Evolutionary conservation across 2,113 vertebrate species (phyloP).

Genomic region (Lontra canadensis): DNA sequence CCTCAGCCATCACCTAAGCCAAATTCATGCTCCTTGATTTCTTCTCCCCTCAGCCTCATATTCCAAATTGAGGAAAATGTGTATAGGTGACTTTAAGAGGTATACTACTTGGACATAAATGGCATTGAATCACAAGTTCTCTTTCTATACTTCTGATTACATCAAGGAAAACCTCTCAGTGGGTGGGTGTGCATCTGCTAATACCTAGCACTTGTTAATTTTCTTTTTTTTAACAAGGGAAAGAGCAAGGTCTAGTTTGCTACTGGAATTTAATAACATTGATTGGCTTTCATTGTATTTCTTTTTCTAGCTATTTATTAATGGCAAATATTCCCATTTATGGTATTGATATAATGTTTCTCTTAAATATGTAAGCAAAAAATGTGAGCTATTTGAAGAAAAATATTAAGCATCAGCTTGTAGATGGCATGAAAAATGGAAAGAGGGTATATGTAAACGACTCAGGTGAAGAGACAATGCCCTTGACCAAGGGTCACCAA

Average conservation of each 20-base stretch:
- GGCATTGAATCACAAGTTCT: not conserved
- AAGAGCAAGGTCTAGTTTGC: not conserved
- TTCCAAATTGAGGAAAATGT: not conserved
- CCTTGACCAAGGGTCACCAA: not conserved
- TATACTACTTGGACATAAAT: accelerated
- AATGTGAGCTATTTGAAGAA: not conserved
- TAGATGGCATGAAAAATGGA: not conserved
- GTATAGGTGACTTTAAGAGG: not conserved
- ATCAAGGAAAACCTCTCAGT: not conserved
- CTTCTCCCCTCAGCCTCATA: not conserved
- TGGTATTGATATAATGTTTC: not conserved
- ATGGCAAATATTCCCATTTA: not conserved
- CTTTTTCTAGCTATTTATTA: not conserved
- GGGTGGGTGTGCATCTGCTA: not conserved
- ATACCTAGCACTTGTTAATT: not conserved
- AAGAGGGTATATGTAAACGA: not conserved
- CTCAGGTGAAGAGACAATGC: not conserved
- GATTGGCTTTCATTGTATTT: not conserved
- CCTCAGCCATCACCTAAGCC: not conserved
- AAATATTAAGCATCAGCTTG: not conserved
- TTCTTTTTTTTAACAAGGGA: not conserved
- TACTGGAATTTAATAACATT: not conserved
- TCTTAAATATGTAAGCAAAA: not conserved
- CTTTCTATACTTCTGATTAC: not conserved
- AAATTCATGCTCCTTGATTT: not conserved